Evolutionary conservation across 2,888 invertebrate genomes (phyloP).

Genomic region (Harpagoxenus sublaevis): DNA sequence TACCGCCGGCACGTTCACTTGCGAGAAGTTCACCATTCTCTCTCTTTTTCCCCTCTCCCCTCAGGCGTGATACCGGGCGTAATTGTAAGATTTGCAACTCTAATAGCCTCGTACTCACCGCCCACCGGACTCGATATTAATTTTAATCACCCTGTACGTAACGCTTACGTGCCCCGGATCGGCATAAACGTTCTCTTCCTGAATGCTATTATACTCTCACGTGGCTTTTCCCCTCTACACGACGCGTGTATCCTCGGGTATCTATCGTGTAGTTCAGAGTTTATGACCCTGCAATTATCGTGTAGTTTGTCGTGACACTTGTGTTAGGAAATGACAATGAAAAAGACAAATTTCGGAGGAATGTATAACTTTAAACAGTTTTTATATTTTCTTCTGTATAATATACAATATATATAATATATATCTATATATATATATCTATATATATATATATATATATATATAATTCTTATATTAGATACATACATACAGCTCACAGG

Average conservation of each 20-base stretch:
- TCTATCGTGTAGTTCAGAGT: slow-evolving; percentile 49
- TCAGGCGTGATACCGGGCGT: slow-evolving; percentile 55
- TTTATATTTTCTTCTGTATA: neutral
- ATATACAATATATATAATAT: too few species aligned
- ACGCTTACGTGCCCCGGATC: slow-evolving; percentile 59
- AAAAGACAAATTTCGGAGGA: neutral
- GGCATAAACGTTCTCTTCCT: slow-evolving; percentile 61
- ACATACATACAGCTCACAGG: neutral
- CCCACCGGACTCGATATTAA: slow-evolving; percentile 66
- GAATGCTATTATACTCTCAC: slow-evolving; percentile 67
- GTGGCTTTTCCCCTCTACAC: slow-evolving; percentile 26
- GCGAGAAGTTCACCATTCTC: neutral
- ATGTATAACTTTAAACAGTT: neutral
- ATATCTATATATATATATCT: too few species aligned
- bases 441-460: too few species aligned
- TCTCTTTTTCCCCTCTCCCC: neutral
- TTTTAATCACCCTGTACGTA: slow-evolving; percentile 70
- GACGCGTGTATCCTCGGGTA: slow-evolving; percentile 59
- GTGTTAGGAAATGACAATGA: neutral
- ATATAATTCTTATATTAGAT: neutral
- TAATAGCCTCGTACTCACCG: slow-evolving; percentile 61
- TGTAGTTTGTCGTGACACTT: slow-evolving; percentile 30
- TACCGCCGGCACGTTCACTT: slow-evolving; percentile 29
- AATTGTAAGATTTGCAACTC: slow-evolving; percentile 70
- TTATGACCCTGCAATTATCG: slow-evolving; percentile 57